A percentile compares a stretch with the other conserved stretches of the same genome.
phyloP scores from a whole-genome alignment of 1,140 invertebrate species.

The Drepana arcuata region DNA sequence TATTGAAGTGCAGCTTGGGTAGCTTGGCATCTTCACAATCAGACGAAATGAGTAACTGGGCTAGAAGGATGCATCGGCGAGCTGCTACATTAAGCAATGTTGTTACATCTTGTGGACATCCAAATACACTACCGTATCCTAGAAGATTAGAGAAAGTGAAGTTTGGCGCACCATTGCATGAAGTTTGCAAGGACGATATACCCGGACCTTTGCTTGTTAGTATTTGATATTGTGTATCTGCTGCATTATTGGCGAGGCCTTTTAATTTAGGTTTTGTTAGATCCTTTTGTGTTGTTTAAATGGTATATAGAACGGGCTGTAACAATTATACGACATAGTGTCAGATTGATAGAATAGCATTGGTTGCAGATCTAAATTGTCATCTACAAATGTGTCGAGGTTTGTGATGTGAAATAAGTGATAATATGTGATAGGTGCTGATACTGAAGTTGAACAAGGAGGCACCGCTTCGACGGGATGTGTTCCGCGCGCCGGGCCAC shows the following conservation, averaged over 20 bases:
- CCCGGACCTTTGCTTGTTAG: constrained; percentile 90
- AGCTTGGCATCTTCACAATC: too few relatives aligned
- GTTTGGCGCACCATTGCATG: constrained; percentile 89
- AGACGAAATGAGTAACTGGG: constrained; percentile 88
- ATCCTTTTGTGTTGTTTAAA: too few relatives aligned
- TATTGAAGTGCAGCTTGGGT: too few relatives aligned
- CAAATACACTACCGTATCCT: constrained; percentile 80
- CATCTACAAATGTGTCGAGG: constrained; percentile 8
- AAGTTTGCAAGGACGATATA: constrained; percentile 95
- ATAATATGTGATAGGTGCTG: too few relatives aligned
- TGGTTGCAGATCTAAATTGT: too few relatives aligned
- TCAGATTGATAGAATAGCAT: too few relatives aligned
- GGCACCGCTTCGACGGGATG: constrained; percentile 92
- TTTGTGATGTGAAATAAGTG: constrained; percentile 8
- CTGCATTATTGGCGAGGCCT: too few relatives aligned
- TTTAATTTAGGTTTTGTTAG: too few relatives aligned
- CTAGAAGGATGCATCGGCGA: constrained; percentile 89
- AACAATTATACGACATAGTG: too few relatives aligned
- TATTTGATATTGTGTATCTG: constrained; percentile 20
- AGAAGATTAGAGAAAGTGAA: constrained; percentile 93
- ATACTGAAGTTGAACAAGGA: constrained; percentile 96
- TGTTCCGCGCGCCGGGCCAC: constrained; percentile 94
- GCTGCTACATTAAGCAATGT: constrained; percentile 91
- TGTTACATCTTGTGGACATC: constrained; percentile 89
- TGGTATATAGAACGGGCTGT: too few relatives aligned